Evolutionary conservation across 2,888 invertebrate genomes (phyloP).

Genomic region (Rhyacophila evoluta): DNA sequence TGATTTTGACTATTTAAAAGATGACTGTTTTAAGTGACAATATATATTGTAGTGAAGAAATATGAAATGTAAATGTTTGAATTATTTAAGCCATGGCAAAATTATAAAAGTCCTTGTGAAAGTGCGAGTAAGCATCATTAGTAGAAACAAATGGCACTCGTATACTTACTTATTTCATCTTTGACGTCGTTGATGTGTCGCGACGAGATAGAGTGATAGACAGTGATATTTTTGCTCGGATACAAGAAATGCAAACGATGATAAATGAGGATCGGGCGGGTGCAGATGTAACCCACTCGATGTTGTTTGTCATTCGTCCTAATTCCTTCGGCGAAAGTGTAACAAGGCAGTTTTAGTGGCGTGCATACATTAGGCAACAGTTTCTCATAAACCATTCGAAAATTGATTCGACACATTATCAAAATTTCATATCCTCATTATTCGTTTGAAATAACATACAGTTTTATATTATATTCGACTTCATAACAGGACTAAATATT

Average conservation of each 20-base stretch:
- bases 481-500: too few relatives aligned
- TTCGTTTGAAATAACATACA: too few relatives aligned
- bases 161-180: not conserved
- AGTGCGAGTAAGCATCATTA: not conserved
- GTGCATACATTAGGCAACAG: not conserved
- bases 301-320: slow-evolving; percentile 41
- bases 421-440: too few relatives aligned
- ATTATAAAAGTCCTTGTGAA: not conserved
- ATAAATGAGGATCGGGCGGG: slow-evolving; percentile 9
- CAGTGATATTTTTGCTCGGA: slow-evolving; percentile 12
- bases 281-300: slow-evolving; percentile 19
- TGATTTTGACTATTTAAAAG: too few relatives aligned
- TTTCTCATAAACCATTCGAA: not conserved
- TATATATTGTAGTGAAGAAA: too few relatives aligned
- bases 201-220: slow-evolving; percentile 13
- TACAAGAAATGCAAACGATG: slow-evolving; percentile 20
- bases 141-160: not conserved
- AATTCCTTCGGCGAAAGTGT: slow-evolving; percentile 29
- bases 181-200: not conserved
- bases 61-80: not conserved
- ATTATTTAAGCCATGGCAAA: not conserved
- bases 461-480: too few relatives aligned
- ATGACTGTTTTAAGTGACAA: too few relatives aligned
- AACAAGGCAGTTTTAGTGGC: not conserved
- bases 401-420: too few relatives aligned